Percentiles rank a stretch among this genome's conserved stretches.
Evolutionary conservation across 2,797 vertebrate genomes (phyloP).

Genomic region (Anas bernieri): DNA sequence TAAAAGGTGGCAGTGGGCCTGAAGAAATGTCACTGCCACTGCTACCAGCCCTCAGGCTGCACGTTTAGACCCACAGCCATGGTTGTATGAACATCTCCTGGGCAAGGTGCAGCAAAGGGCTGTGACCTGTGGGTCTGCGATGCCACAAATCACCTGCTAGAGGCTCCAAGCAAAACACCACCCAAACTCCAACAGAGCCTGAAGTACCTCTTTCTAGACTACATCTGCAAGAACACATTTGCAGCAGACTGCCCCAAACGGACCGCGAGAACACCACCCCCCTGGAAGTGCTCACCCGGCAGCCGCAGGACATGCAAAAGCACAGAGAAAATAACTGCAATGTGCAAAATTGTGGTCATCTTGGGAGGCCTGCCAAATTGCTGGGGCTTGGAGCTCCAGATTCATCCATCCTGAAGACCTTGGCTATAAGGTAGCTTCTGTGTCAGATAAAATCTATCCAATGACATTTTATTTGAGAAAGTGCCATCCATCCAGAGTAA

Average conservation of each 20-base stretch:
- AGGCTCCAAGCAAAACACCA: background rate
- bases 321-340: background rate
- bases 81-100: background rate
- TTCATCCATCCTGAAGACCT: background rate
- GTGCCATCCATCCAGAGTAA: background rate
- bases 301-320: background rate
- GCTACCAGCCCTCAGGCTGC: background rate
- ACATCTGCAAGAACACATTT: background rate
- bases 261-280: background rate
- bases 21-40: background rate
- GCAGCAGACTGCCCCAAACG: background rate
- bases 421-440: constrained; percentile 7
- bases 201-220: background rate
- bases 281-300: accelerated
- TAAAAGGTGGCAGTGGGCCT: background rate
- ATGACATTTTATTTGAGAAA: background rate
- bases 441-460: constrained; percentile 20
- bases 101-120: background rate
- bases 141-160: background rate
- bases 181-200: background rate
- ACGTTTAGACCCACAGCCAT: background rate
- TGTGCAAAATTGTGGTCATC: background rate
- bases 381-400: background rate
- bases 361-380: background rate
- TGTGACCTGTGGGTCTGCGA: background rate